These are phyloP conservation scores for Alsophila aescularia DNA, from an alignment of 2,888 invertebrate genomes.

Conservation along the genomic window DNA sequence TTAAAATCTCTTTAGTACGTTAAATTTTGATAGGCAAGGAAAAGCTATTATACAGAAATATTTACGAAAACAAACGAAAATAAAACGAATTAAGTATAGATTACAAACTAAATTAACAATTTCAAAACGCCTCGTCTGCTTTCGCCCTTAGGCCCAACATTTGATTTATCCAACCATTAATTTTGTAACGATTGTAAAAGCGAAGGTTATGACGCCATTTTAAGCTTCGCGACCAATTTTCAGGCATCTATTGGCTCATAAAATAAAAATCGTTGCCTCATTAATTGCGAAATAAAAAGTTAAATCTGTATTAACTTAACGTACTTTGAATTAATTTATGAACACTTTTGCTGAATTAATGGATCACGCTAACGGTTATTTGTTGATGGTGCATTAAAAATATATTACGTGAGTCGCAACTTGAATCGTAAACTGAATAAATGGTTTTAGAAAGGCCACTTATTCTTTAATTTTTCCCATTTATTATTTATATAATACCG, in stretches of 20 bases:
- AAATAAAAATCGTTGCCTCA: slow-evolving; percentile 28
- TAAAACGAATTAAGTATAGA: not conserved
- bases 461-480: not conserved
- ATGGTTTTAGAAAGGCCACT: not conserved
- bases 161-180: slow-evolving; percentile 53
- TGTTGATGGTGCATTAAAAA: not conserved
- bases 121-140: slow-evolving; percentile 1
- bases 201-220: slow-evolving; percentile 43
- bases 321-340: slow-evolving; percentile 19
- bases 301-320: slow-evolving; percentile 10
- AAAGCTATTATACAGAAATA: too few species aligned
- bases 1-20: too few species aligned
- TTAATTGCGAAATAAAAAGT: slow-evolving; percentile 24
- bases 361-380: slow-evolving; percentile 15
- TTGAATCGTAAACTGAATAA: slow-evolving; percentile 1
- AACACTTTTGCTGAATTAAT: slow-evolving; percentile 13
- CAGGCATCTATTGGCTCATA: slow-evolving; percentile 29
- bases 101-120: too few species aligned
- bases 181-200: slow-evolving; percentile 48
- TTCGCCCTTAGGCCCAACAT: slow-evolving; percentile 8
- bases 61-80: too few species aligned
- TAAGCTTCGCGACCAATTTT: slow-evolving; percentile 41
- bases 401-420: not conserved
- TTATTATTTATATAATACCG: too few species aligned
- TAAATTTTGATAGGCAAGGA: too few species aligned